Evolutionary conservation across 2,797 vertebrate species (phyloP).

Genomic region (Rhabdophis nuchalis): DNA sequence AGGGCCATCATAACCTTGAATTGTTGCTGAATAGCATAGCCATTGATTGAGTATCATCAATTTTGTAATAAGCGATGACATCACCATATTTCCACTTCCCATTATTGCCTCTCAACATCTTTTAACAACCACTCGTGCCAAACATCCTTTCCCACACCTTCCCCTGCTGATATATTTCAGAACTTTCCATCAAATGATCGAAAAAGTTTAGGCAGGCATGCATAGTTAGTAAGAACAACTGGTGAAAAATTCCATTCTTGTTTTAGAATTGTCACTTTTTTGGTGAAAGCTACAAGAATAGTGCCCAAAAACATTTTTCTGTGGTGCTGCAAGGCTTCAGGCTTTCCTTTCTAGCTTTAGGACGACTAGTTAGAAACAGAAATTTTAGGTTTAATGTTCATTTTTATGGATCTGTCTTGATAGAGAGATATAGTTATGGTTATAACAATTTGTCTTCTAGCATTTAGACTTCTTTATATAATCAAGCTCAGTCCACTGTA

Average conservation of each 20-base stretch:
- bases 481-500: neutral
- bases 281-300: constrained; percentile 5
- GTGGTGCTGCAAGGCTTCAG: neutral
- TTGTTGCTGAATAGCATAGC: neutral
- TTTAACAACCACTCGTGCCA: neutral
- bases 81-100: neutral
- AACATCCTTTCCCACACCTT: constrained; percentile 23
- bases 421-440: neutral
- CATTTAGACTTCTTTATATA: neutral
- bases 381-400: neutral
- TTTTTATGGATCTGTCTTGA: neutral
- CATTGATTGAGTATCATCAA: neutral
- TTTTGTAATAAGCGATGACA: neutral
- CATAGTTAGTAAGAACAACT: constrained; percentile 31
- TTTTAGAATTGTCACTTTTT: constrained; percentile 41
- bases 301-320: constrained; percentile 15
- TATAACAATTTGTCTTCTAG: neutral
- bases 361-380: constrained; percentile 44
- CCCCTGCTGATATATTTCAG: constrained; percentile 5
- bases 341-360: constrained; percentile 3
- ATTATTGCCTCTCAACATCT: neutral
- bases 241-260: constrained; percentile 38
- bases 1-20: neutral
- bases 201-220: constrained; percentile 32
- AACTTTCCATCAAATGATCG: constrained; percentile 38